Evolutionary conservation across 2,797 vertebrate genomes (phyloP).

Genomic region (Capromys pilorides): DNA sequence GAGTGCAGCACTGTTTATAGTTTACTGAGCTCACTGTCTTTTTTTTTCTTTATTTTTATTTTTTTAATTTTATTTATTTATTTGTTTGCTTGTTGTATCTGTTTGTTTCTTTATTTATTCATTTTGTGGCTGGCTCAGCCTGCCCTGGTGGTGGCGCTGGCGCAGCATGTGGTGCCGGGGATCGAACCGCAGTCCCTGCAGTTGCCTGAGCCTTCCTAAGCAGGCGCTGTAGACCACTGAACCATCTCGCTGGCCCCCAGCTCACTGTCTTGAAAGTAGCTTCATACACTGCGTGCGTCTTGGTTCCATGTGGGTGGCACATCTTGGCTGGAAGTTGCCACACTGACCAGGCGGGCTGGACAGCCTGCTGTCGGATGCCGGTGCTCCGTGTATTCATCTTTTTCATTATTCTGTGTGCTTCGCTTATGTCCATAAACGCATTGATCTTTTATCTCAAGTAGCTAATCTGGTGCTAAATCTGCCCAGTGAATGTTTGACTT

Average conservation of each 20-base stretch:
- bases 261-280: neutral
- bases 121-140: no score
- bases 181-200: no score
- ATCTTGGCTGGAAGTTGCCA: neutral
- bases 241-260: no score
- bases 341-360: neutral
- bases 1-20: neutral
- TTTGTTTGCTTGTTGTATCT: no score
- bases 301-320: neutral
- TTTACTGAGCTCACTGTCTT: constrained; percentile 38
- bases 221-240: no score
- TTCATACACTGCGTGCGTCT: neutral
- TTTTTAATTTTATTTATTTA: no score
- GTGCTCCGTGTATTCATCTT: neutral
- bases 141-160: no score
- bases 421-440: neutral
- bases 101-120: no score
- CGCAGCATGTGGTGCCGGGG: no score
- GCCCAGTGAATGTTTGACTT: neutral
- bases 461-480: constrained; percentile 3
- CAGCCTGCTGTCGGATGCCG: neutral
- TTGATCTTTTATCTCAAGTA: neutral
- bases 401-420: neutral
- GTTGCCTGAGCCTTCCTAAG: no score
- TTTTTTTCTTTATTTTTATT: no score